phyloP scores from a whole-genome alignment of 2,113 vertebrate genomes.

The Sceloporus tristichus region DNA sequence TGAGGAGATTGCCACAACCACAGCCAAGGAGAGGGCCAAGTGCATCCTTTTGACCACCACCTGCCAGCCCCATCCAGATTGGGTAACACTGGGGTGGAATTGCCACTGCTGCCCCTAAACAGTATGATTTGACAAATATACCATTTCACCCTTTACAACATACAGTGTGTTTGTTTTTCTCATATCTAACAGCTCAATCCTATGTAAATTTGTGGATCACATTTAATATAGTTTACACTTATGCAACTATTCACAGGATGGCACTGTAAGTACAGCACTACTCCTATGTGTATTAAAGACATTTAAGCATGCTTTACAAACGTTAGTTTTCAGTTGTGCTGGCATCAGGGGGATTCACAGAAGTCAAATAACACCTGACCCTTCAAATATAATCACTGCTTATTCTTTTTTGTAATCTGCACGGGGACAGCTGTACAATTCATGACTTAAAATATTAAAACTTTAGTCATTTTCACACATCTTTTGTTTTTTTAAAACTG shows the following conservation, averaged over 20 bases:
- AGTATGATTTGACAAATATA: neutral
- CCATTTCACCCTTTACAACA: neutral
- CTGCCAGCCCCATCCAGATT: no score
- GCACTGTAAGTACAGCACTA: neutral
- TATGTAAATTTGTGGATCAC: neutral
- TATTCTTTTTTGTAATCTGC: neutral
- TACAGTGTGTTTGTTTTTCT: neutral
- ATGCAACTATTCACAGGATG: neutral
- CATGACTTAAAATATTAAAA: neutral
- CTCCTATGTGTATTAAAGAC: neutral
- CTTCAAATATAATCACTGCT: neutral
- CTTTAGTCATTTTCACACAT: neutral
- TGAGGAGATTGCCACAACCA: no score
- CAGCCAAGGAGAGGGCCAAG: no score
- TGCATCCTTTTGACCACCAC: no score
- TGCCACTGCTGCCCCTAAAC: neutral
- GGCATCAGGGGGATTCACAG: neutral
- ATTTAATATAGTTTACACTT: neutral
- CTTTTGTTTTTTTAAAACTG: neutral
- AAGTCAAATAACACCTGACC: neutral
- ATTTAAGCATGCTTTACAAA: neutral
- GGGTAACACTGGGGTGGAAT: no score
- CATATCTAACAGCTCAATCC: neutral
- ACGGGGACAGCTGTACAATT: neutral
- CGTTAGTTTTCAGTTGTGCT: neutral